Conservation (phyloP, 2,113 vertebrate species). For the Phaethon lepturus region DNA sequence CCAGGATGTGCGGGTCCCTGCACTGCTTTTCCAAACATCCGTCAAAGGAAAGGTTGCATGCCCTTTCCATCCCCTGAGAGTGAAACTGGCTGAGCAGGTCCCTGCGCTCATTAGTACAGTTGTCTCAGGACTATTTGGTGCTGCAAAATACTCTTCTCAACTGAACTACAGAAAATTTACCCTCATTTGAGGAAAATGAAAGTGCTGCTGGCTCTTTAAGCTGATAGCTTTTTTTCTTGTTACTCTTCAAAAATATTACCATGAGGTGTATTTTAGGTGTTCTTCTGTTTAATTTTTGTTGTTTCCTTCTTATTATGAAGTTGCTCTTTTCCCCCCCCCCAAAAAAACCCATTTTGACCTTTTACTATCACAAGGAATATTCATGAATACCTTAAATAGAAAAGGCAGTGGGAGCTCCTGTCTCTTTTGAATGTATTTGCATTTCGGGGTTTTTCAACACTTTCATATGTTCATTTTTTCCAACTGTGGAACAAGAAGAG, state of each 20-base stretch:
- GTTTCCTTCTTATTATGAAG: background rate
- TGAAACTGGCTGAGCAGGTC: background rate
- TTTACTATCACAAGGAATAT: background rate
- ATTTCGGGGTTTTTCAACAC: background rate
- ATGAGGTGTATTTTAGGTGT: background rate
- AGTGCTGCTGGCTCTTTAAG: background rate
- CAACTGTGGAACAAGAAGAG: background rate
- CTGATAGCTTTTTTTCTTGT: background rate
- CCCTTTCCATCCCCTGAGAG: background rate
- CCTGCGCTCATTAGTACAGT: background rate
- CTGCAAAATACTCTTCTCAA: background rate
- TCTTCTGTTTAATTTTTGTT: background rate
- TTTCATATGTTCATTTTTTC: background rate
- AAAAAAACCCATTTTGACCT: background rate
- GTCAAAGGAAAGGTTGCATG: background rate
- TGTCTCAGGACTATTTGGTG: background rate
- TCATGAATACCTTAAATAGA: background rate
- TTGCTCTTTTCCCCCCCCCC: background rate
- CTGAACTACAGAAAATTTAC: background rate
- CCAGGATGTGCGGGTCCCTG: background rate
- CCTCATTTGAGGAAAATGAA: background rate
- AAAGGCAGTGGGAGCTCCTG: background rate
- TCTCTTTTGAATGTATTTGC: slow-evolving; percentile 6
- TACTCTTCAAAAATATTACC: background rate
- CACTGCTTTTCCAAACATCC: background rate